Conservation (phyloP, 1,140 invertebrate genomes). For the Muscidifurax raptorellus region DNA sequence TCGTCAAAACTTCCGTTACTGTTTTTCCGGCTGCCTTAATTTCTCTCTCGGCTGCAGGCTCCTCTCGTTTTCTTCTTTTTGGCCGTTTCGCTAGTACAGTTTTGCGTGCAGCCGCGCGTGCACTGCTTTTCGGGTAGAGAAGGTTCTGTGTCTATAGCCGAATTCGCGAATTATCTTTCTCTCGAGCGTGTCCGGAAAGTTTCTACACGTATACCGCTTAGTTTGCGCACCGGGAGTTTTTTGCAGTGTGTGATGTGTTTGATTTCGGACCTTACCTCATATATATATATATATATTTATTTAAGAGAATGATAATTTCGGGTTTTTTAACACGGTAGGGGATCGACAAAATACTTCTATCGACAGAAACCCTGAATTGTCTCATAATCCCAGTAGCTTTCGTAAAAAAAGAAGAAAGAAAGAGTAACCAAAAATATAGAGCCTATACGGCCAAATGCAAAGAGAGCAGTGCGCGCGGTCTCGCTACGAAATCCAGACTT, state of each 20-base stretch:
- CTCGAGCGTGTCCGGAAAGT: background rate
- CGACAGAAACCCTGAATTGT: background rate
- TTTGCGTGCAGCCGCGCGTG: conserved; percentile 21
- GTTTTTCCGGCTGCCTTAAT: conserved; percentile 19
- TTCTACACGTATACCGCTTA: background rate
- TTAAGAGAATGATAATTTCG: no score
- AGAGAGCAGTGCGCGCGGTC: background rate
- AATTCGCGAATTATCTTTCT: conserved; percentile 32
- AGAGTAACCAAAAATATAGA: background rate
- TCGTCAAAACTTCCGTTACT: conserved; percentile 37
- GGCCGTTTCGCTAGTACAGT: conserved; percentile 43
- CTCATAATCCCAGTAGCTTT: background rate
- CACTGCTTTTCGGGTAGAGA: background rate
- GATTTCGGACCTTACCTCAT: background rate
- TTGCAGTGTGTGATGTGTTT: background rate
- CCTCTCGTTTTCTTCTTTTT: conserved; percentile 46
- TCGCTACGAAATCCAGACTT: conserved; percentile 37
- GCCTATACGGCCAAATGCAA: conserved; percentile 17
- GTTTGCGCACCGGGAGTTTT: background rate
- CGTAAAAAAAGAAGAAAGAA: background rate
- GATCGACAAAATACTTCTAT: no score
- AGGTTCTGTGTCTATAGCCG: background rate
- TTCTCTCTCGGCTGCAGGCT: no score
- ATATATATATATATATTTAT: no score
- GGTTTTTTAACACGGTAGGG: no score